Conservation (phyloP, 2,888 invertebrate species). For the Dascillus cervinus region DNA sequence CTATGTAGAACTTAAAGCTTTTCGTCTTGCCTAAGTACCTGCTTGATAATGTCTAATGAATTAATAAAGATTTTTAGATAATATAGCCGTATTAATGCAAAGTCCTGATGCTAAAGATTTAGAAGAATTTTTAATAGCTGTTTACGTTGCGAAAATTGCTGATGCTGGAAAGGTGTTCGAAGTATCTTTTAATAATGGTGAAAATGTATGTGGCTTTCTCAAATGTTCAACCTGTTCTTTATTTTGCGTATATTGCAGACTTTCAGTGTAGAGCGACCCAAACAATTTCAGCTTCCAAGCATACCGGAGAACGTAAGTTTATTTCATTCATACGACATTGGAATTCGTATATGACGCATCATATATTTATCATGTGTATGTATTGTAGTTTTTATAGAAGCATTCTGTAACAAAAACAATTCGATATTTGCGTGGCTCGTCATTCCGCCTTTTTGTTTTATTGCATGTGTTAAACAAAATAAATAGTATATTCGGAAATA, state of each 20-base stretch:
- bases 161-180: slow-evolving; percentile 58
- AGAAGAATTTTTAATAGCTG: slow-evolving; percentile 56
- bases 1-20: too few species aligned
- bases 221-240: neutral
- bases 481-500: too few species aligned
- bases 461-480: too few species aligned
- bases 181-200: slow-evolving; percentile 52
- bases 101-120: slow-evolving; percentile 50
- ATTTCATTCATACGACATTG: slow-evolving; percentile 7
- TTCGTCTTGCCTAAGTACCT: too few species aligned
- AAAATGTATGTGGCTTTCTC: slow-evolving; percentile 42
- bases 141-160: slow-evolving; percentile 61
- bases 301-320: slow-evolving; percentile 91
- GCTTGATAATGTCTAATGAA: too few species aligned
- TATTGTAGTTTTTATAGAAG: slow-evolving; percentile 2
- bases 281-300: slow-evolving; percentile 78
- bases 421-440: too few species aligned
- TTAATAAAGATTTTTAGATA: slow-evolving; percentile 78
- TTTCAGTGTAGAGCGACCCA: slow-evolving; percentile 71
- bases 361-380: slow-evolving; percentile 1
- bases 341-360: neutral
- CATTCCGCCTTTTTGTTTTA: too few species aligned
- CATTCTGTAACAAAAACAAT: neutral
- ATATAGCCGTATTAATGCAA: slow-evolving; percentile 69
- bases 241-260: slow-evolving; percentile 49